phyloP scores from a whole-genome alignment of 64 coral and sea anemone species.

The Actinia equina region DNA sequence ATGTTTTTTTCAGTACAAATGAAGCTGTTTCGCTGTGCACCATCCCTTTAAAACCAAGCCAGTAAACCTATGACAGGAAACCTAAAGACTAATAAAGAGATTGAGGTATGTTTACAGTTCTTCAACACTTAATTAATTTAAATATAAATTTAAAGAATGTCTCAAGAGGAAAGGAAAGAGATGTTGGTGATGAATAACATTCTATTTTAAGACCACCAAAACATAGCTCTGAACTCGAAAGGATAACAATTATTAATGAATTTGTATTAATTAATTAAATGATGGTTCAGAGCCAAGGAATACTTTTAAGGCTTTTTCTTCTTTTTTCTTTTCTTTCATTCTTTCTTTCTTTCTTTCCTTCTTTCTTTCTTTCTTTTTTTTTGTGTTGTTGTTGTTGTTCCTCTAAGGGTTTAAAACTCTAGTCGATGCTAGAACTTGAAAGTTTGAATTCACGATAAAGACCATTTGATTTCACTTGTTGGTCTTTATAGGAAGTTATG shows the following conservation, averaged over 20 bases:
- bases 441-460: not conserved
- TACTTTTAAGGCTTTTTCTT: not conserved
- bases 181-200: not conserved
- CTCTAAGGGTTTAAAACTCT: not conserved
- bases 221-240: not conserved
- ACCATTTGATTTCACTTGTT: not conserved
- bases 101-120: not conserved
- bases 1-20: too few relatives aligned
- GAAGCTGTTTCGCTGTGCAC: too few relatives aligned
- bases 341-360: not conserved
- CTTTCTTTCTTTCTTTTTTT: not conserved
- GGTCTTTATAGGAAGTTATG: not conserved
- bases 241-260: not conserved
- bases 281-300: not conserved
- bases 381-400: too few relatives aligned
- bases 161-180: conserved; percentile 8
- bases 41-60: too few relatives aligned
- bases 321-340: too few relatives aligned
- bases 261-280: not conserved
- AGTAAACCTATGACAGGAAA: too few relatives aligned
- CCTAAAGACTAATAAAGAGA: too few relatives aligned
- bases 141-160: conserved; percentile 3
- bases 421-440: not conserved
- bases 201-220: not conserved
- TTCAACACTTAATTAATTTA: conserved; percentile 3